Evolutionary conservation across 2,888 invertebrate species (phyloP), one percentile per base, ranked within the genome.

Genomic region (Acleris sparsana): DNA sequence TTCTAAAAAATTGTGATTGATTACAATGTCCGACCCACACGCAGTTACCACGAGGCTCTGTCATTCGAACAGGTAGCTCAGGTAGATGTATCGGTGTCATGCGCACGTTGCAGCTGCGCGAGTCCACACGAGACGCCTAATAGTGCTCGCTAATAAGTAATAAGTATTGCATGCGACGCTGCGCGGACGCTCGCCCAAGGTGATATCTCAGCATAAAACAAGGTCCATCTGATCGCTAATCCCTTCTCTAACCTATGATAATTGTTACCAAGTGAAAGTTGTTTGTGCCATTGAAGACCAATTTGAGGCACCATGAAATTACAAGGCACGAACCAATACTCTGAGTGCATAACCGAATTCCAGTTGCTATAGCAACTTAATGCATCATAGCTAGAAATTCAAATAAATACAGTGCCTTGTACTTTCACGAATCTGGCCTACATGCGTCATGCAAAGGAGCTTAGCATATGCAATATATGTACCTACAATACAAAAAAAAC

Each of bases 141-240:
- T 33, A 33, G 11, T 11, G 33, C 11, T 13, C 11, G 33, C 33
- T 43, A 55, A 44, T 61, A 57, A 52, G 49, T 46, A 29, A 20
- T 20, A 20, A 22, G 22, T 22, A 22, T 53, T 55, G 67, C 71
- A 70, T 62, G 63, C 69, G 68, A 46, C 18, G 18, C 44, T n/a
- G 76, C 74, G 74, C 82, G 71, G 76, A 80, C 85, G 80, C 81
- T 76, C 63, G 69, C 73, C 83, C 88, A 89, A 89, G 89, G 88
- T 83, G 73, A 83, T 29, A 29, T 77, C 55, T 53, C 46, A 33
- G 79, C 78, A 75, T 78, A 82, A 76, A 73, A 76, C 89, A 88
- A 89, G 89, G 89, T 86, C 84, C 84, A 79, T 82, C 83, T 82
- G 80, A 83, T 82, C 80, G 51, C 60, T 82, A 80, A 83, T 82